Conservation (phyloP, 2,113 vertebrate species). For the Chiloscyllium plagiosum region DNA sequence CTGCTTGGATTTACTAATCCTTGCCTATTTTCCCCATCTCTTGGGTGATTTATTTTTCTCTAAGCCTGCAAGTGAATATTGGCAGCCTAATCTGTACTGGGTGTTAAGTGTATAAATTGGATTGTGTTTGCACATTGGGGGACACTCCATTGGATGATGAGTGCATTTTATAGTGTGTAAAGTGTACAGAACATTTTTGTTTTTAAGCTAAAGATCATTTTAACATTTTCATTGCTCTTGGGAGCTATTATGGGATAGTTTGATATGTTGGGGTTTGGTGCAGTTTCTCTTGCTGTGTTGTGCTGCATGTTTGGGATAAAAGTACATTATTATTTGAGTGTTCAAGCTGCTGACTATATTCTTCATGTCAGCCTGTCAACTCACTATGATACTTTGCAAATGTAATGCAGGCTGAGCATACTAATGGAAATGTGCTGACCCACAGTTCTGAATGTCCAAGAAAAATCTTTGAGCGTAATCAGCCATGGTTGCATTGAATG, state of each 20-base stretch:
- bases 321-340: neutral
- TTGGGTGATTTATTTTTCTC: neutral
- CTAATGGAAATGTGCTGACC: neutral
- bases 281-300: neutral
- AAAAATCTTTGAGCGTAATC: neutral
- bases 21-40: neutral
- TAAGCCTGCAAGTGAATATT: neutral
- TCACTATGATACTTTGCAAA: neutral
- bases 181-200: too few relatives aligned
- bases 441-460: neutral
- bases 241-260: neutral
- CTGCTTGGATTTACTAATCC: neutral
- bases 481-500: neutral
- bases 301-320: neutral
- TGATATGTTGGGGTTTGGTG: neutral
- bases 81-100: neutral
- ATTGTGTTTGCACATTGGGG: too few relatives aligned
- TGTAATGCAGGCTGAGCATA: neutral
- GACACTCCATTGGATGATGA: too few relatives aligned
- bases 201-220: neutral
- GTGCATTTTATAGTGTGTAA: neutral
- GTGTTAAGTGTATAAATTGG: too few relatives aligned
- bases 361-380: neutral
- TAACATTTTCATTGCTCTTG: neutral
- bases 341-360: neutral